Evolutionary conservation across 2,113 vertebrate genomes (phyloP).

Genomic region (Haplochromis burtoni): DNA sequence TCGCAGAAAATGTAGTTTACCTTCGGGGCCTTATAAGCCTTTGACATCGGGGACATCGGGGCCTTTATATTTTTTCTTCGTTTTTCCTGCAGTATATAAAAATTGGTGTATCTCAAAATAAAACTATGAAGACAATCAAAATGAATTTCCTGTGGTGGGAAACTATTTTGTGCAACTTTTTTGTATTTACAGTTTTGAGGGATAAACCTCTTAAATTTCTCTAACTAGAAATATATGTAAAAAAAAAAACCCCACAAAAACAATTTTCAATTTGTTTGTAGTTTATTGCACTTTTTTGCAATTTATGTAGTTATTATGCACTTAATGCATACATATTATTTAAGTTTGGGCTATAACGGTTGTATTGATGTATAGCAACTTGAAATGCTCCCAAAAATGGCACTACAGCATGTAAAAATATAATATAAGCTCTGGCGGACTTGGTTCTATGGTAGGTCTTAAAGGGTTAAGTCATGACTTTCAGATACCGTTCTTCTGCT

Average conservation of each 20-base stretch:
- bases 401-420: not conserved
- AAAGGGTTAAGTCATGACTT: not conserved
- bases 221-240: not conserved
- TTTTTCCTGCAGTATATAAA: not conserved
- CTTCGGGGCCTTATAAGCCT: accelerated
- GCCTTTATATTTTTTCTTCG: not conserved
- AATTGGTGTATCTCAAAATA: not conserved
- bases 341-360: not conserved
- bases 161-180: not conserved
- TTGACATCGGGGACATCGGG: too few relatives aligned
- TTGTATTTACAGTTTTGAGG: not conserved
- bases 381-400: not conserved
- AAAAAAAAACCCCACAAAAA: accelerated
- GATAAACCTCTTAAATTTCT: not conserved
- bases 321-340: not conserved
- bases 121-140: not conserved
- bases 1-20: accelerated
- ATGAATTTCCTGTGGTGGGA: not conserved
- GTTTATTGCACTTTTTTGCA: not conserved
- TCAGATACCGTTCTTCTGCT: not conserved
- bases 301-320: not conserved
- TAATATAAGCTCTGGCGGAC: not conserved
- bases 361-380: not conserved
- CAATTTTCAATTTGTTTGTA: accelerated
- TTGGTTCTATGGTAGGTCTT: not conserved